phyloP scores from a whole-genome alignment of 2,797 vertebrate species.

The Hypotaenidia philippensis region DNA sequence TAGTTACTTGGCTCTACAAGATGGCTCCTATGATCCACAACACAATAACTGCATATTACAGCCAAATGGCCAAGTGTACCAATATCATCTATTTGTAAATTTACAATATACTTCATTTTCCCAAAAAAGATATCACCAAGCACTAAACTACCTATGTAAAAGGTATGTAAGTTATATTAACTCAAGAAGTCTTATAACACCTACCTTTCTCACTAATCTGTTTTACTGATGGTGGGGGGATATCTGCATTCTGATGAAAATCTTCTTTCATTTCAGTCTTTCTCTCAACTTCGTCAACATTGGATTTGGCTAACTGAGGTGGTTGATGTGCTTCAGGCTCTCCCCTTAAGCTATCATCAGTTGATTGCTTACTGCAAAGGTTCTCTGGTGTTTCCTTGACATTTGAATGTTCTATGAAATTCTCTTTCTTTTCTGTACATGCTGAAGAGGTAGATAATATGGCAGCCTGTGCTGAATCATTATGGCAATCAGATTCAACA shows the following conservation, averaged over 20 bases:
- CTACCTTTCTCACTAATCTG: slow-evolving; percentile 78
- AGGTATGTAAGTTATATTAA: not conserved
- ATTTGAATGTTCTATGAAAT: slow-evolving; percentile 17
- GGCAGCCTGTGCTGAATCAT: not conserved
- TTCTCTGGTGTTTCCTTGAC: not conserved
- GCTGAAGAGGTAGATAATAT: not conserved
- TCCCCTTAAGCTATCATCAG: not conserved
- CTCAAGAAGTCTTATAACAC: slow-evolving; percentile 5
- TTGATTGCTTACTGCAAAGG: not conserved
- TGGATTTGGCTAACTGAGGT: not conserved
- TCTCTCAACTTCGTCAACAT: slow-evolving; percentile 36
- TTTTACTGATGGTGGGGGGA: slow-evolving; percentile 39
- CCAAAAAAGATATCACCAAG: not conserved
- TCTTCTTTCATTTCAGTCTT: slow-evolving; percentile 57
- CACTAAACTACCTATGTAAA: not conserved
- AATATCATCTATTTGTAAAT: not conserved
- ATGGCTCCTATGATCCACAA: not conserved
- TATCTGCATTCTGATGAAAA: slow-evolving; percentile 46
- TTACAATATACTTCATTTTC: not conserved
- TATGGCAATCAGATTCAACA: not conserved
- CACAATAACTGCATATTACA: not conserved
- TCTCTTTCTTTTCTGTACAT: slow-evolving; percentile 11
- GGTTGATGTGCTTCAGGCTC: slow-evolving; percentile 7
- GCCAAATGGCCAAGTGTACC: not conserved
- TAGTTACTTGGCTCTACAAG: not conserved